These are phyloP conservation scores for Misgurnus anguillicaudatus DNA, from an alignment of 2,113 vertebrate genomes.

Conservation along the genomic window DNA sequence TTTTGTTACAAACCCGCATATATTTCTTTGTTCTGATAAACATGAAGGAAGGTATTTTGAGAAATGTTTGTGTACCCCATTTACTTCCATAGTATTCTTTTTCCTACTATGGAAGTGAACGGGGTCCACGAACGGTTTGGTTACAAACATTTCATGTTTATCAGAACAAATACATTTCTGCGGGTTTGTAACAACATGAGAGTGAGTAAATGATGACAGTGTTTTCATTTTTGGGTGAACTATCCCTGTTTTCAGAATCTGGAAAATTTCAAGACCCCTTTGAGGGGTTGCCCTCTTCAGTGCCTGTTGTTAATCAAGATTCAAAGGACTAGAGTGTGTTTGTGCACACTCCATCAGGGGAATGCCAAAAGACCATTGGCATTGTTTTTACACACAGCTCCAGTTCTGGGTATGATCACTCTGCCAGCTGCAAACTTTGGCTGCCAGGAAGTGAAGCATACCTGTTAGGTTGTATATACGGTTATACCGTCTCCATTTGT, in stretches of 20 bases:
- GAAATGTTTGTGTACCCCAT: too few relatives aligned
- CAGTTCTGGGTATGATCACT: background rate
- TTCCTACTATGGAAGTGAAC: too few relatives aligned
- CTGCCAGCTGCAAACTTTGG: background rate
- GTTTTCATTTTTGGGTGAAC: background rate
- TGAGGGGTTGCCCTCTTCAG: background rate
- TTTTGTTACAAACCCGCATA: too few relatives aligned
- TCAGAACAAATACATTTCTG: too few relatives aligned
- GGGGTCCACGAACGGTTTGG: too few relatives aligned
- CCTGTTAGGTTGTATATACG: background rate
- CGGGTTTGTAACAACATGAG: too few relatives aligned
- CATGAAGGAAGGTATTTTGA: too few relatives aligned
- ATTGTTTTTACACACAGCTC: background rate
- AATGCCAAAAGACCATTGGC: slow-evolving; percentile 4
- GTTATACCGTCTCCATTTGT: too few relatives aligned
- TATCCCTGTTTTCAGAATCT: background rate
- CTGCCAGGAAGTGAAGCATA: background rate
- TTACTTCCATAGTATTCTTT: too few relatives aligned
- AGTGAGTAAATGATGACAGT: background rate
- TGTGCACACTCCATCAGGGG: background rate
- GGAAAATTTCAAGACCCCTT: background rate
- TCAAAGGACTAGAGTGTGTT: background rate
- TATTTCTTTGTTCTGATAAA: too few relatives aligned
- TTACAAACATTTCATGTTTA: too few relatives aligned
- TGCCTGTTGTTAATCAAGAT: background rate